Base-by-base conservation (phyloP, 2,797 vertebrate species). In the Sebastes matsubarae region DNA sequence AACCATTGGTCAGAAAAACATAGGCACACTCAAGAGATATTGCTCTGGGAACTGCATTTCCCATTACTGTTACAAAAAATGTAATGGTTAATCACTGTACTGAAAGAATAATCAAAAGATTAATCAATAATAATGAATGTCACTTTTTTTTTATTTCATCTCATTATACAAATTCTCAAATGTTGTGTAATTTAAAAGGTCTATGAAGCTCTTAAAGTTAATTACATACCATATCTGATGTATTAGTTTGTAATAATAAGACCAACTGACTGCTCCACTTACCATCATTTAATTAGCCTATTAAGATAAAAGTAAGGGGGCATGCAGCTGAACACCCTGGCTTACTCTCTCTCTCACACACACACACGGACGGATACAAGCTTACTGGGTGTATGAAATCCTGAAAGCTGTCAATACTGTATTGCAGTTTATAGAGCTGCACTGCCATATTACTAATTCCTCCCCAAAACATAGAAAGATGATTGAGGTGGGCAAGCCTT, bases 281-380 rank as follows among this genome's bases (percentile, higher is more conserved):
- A 72, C 42, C 67, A 88, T 79, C 68, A 83, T 83, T 87, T 83
- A 89, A 89, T 89, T 84, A 84, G 70, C 73, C 72, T 68, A 80
- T 81, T 82, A 77, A 72, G 81, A 90, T 92, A 76, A 89, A 83
- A 63, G 68, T 67, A 66, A 68, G 10, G 13, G 65, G 67, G 66
- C 36, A 75, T 58, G 57, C 63, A 57, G 75, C 64, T 80, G 32
- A 83, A 77, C 36, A 60, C 30, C 18, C 34, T 20, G 38, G 70
- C 16, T 57, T 14, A 11, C 58, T 24, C 30, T 13, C 32, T 34
- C 60, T 13, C 55, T 2, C 46, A 12, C 59, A 77, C 25, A 46
- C 7, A 50, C 24, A 67, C 63, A 58, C 4, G 12, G 36, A 65
- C n/a, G 2, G 6, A 34, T 68, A 6, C 3, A 16, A 61, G 22